These are phyloP conservation scores for Saturnia pavonia DNA, from an alignment of 2,888 invertebrate genomes.

Conservation along the genomic window DNA sequence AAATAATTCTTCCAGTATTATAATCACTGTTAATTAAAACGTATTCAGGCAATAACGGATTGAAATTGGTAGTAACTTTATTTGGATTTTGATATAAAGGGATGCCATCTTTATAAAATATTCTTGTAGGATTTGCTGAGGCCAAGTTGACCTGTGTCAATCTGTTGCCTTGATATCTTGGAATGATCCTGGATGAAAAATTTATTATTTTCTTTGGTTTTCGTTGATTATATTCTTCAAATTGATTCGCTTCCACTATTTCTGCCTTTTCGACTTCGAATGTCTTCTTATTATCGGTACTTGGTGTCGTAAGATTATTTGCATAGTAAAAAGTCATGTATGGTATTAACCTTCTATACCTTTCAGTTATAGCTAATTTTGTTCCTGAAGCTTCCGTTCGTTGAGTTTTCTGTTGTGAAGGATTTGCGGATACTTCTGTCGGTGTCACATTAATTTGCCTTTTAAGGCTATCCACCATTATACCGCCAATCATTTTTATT, in stretches of 20 bases:
- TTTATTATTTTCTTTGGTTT: slow-evolving; percentile 64
- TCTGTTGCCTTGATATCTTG: slow-evolving; percentile 74
- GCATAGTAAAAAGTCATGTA: slow-evolving; percentile 92
- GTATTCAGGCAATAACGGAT: slow-evolving; percentile 49
- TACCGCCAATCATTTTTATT: slow-evolving; percentile 68
- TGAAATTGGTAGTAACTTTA: slow-evolving; percentile 53
- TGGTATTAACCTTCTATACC: slow-evolving; percentile 89
- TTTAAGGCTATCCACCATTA: slow-evolving; percentile 60
- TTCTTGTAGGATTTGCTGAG: slow-evolving; percentile 70
- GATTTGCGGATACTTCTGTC: slow-evolving; percentile 29
- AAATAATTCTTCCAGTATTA: slow-evolving; percentile 46
- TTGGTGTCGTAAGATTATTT: slow-evolving; percentile 78
- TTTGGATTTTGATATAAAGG: slow-evolving; percentile 49
- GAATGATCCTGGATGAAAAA: slow-evolving; percentile 61
- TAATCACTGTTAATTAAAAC: slow-evolving; percentile 45
- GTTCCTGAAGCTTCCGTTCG: slow-evolving; percentile 48
- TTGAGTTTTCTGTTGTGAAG: slow-evolving; percentile 41
- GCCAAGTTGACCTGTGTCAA: slow-evolving; percentile 74
- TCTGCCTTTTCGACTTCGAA: slow-evolving; percentile 72
- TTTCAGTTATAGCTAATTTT: slow-evolving; percentile 81
- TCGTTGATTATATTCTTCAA: slow-evolving; percentile 45
- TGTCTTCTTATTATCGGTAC: slow-evolving; percentile 54
- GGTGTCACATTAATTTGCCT: slow-evolving; percentile 55
- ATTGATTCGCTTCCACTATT: slow-evolving; percentile 57
- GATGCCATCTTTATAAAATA: slow-evolving; percentile 62